phyloP scores from a whole-genome alignment of 2,797 vertebrate species.

The Neostethus bicornis region DNA sequence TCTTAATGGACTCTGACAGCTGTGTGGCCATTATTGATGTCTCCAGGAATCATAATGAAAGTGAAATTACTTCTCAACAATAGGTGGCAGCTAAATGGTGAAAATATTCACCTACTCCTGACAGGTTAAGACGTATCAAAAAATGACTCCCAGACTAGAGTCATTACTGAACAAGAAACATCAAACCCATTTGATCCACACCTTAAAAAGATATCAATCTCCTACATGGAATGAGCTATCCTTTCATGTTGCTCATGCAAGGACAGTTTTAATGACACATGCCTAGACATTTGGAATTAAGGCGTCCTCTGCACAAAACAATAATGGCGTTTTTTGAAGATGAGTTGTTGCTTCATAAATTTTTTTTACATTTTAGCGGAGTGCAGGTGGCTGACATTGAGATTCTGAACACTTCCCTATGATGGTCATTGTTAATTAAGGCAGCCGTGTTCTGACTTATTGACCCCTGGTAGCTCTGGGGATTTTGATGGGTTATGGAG shows the following conservation, averaged over 20 bases:
- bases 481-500: conserved; percentile 83
- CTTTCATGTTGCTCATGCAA: conserved; percentile 25
- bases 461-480: conserved; percentile 81
- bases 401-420: conserved; percentile 70
- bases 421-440: conserved; percentile 87
- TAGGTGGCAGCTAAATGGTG: conserved; percentile 73
- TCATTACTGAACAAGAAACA: conserved; percentile 61
- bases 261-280: conserved; percentile 44
- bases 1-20: conserved; percentile 80
- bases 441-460: conserved; percentile 80
- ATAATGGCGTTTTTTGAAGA: conserved; percentile 24
- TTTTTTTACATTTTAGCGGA: conserved; percentile 44
- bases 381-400: conserved; percentile 66
- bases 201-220: conserved; percentile 47
- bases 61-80: conserved; percentile 76
- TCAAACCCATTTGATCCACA: conserved; percentile 51
- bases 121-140: conserved; percentile 76
- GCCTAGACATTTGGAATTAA: conserved; percentile 26
- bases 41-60: conserved; percentile 74
- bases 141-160: conserved; percentile 53
- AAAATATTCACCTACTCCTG: conserved; percentile 72
- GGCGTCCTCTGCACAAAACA: conserved; percentile 36
- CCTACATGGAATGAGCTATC: conserved; percentile 44
- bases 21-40: conserved; percentile 78
- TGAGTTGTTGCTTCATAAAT: conserved; percentile 52